Conservation (phyloP, 1,140 invertebrate species). For the Nylanderia fulva region DNA sequence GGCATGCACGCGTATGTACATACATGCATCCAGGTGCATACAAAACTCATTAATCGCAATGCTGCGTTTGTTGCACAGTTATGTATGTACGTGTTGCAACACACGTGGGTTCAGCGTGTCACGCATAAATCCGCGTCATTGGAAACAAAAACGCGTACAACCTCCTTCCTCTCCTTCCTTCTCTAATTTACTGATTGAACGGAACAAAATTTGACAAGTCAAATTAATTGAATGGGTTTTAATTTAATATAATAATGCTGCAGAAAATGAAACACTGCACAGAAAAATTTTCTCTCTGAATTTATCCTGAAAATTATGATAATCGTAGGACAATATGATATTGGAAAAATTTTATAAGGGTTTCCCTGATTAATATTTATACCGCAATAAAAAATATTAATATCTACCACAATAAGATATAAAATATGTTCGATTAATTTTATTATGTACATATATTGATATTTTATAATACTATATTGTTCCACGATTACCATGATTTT, state of each 20-base stretch:
- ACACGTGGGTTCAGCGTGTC: constrained; percentile 1
- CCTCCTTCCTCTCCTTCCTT: not conserved
- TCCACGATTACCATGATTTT: too few relatives aligned
- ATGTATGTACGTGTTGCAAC: not conserved
- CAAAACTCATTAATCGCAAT: not conserved
- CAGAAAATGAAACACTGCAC: too few relatives aligned
- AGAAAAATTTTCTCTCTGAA: too few relatives aligned
- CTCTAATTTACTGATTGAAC: not conserved
- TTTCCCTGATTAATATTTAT: too few relatives aligned
- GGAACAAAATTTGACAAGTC: not conserved
- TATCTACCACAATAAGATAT: too few relatives aligned
- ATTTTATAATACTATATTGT: too few relatives aligned
- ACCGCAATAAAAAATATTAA: too few relatives aligned
- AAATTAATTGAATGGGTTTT: not conserved
- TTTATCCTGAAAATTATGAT: too few relatives aligned
- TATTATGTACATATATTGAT: too few relatives aligned
- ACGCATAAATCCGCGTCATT: not conserved
- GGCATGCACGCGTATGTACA: constrained; percentile 34
- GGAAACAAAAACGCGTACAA: not conserved
- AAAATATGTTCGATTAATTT: too few relatives aligned
- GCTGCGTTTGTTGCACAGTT: not conserved
- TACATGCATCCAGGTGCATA: constrained; percentile 16
- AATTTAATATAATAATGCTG: not conserved
- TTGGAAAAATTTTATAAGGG: too few relatives aligned
- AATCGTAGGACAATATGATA: too few relatives aligned